phyloP scores from a whole-genome alignment of 2,797 vertebrate species.

The Xyrichtys novacula region DNA sequence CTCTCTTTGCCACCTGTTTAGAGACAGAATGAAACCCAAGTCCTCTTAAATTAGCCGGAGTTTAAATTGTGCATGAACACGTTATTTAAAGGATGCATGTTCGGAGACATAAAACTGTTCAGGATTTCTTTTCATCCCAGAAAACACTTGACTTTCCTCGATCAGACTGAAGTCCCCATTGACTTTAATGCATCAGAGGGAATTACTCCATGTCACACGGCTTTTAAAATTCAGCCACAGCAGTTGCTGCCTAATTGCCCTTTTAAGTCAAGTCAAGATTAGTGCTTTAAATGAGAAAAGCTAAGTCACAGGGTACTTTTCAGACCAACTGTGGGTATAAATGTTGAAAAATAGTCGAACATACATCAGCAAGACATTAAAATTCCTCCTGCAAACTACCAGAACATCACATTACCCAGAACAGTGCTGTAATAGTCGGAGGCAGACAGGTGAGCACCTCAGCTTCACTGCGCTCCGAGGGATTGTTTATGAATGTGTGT shows the following conservation, averaged over 20 bases:
- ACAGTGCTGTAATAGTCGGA: constrained; percentile 15
- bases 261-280: constrained; percentile 19
- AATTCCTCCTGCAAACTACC: not conserved
- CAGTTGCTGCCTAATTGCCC: constrained; percentile 15
- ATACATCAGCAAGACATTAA: constrained; percentile 4
- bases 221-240: constrained; percentile 17
- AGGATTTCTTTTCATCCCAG: not conserved
- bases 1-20: too few relatives aligned
- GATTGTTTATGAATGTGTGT: not conserved
- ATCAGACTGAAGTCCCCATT: not conserved
- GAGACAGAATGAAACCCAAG: too few relatives aligned
- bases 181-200: constrained; percentile 4
- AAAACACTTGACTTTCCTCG: constrained; percentile 4
- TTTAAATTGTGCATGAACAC: too few relatives aligned
- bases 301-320: constrained; percentile 5
- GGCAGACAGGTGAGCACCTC: constrained; percentile 29
- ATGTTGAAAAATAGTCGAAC: constrained; percentile 2
- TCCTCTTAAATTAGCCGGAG: too few relatives aligned
- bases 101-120: too few relatives aligned
- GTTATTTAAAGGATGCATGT: too few relatives aligned
- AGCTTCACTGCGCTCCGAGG: constrained; percentile 3
- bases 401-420: constrained; percentile 14
- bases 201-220: constrained; percentile 5
- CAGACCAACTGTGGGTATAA: not conserved
- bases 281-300: constrained; percentile 24